Base-by-base conservation (phyloP, 2,888 invertebrate species). In the Nomada flava region DNA sequence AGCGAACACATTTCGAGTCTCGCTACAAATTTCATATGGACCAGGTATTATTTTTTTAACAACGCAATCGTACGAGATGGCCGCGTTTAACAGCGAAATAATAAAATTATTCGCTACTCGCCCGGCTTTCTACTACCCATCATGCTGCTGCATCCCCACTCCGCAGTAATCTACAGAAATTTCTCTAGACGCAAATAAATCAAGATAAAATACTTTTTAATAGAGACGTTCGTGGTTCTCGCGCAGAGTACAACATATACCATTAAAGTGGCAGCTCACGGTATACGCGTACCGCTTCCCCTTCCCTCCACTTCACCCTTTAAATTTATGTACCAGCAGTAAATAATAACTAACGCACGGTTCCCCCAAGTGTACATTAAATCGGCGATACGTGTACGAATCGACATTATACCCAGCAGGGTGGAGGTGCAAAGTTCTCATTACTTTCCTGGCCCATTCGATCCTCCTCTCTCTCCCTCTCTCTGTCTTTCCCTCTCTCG, bases 381-480 rank as follows among this genome's bases (percentile, higher is more conserved):
- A 87, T 89, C 89, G 89, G 73, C 85, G 86, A 86, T 86, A 88
- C 84, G 87, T 85, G 88, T 83, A 84, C 86, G 83, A 86, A 83
- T 88, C 88, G 88, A 85, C 88, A 76, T 86, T 86, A 79, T 79
- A 78, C 85, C 79, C 83, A 78, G 82, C 81, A 59, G 83, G 87
- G 79, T 72, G 78, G 88, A 84, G 86, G 86, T 87, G 85, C 88
- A 85, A 89, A 86, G 85, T 88, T 86, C 89, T 90, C 90, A 88
- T 90, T 90, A 88, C 87, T 90, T 89, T 91, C 82, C 81, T 65
- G 81, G 78, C 44, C 73, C 62, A 63, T 44, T 50, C 68, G 36
- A 13, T 42, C 18, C 29, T 26, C 29, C 53, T 53, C 36, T 11
- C 10, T 36, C 36, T 55, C 18, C 9, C 23, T 13, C 9, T 57